These are phyloP conservation scores for Norana najaformis DNA, from an alignment of 2,888 invertebrate genomes.

Conservation along the genomic window DNA sequence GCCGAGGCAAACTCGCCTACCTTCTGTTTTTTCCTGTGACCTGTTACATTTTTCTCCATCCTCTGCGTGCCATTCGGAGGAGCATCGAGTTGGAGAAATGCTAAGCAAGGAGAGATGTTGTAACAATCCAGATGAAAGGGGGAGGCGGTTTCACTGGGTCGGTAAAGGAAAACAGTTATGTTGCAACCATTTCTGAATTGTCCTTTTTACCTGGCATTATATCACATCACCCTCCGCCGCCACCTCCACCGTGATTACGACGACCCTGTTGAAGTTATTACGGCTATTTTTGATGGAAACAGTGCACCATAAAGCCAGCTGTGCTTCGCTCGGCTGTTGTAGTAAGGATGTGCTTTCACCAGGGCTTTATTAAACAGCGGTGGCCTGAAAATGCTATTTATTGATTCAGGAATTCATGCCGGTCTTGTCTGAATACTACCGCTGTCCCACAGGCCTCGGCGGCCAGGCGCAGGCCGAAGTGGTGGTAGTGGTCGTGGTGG, in stretches of 20 bases:
- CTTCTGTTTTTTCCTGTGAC: no score
- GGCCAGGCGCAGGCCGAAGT: not conserved
- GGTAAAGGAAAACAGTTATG: not conserved
- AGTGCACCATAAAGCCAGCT: not conserved
- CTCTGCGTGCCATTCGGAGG: no score
- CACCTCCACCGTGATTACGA: not conserved
- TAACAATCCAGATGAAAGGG: not conserved
- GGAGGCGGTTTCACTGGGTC: not conserved
- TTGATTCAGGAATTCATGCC: slow-evolving; percentile 22
- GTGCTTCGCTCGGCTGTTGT: not conserved
- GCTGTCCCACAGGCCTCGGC: no score
- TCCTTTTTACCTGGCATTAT: slow-evolving; percentile 3
- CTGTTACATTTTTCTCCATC: no score
- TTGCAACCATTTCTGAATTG: not conserved
- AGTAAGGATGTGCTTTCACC: not conserved
- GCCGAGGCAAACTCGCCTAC: no score
- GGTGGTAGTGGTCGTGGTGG: not conserved
- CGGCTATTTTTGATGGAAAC: not conserved
- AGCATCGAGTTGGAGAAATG: no score
- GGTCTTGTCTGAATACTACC: not conserved
- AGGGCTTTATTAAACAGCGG: slow-evolving; percentile 17
- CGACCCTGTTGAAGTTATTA: not conserved
- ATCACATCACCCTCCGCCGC: not conserved
- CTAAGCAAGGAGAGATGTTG: no score
- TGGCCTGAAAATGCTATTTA: slow-evolving; percentile 23